phyloP scores from a whole-genome alignment of 2,113 vertebrate genomes.

The Platycercus adscitus region DNA sequence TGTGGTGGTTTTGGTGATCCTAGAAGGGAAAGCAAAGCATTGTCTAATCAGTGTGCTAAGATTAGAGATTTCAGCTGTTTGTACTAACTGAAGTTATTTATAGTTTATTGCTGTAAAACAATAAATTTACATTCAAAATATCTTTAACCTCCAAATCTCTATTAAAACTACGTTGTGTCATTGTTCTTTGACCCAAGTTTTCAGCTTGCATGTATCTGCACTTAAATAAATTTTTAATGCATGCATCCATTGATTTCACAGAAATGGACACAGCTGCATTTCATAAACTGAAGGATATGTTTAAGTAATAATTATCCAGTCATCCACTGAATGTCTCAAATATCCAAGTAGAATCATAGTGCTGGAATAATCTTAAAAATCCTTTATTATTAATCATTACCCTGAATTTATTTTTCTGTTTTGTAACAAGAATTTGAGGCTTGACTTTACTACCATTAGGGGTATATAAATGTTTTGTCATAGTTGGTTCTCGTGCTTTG shows the following conservation, averaged over 20 bases:
- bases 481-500: neutral
- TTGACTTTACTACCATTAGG: neutral
- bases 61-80: neutral
- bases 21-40: neutral
- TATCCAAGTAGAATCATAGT: neutral
- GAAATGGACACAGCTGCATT: neutral
- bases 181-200: neutral
- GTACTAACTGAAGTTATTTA: neutral
- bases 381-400: neutral
- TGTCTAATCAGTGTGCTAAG: neutral
- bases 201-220: neutral
- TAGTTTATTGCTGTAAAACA: neutral
- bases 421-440: neutral
- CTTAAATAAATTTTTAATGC: neutral
- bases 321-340: neutral
- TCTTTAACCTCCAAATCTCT: neutral
- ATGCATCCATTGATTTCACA: neutral
- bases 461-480: neutral
- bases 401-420: neutral
- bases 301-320: neutral
- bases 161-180: rapidly evolving
- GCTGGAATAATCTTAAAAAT: neutral
- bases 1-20: neutral
- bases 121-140: neutral
- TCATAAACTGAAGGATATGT: neutral